Percentiles rank a stretch among this genome's conserved stretches.
phyloP scores from a whole-genome alignment of 2,113 vertebrate genomes.

The Cercocebus atys region DNA sequence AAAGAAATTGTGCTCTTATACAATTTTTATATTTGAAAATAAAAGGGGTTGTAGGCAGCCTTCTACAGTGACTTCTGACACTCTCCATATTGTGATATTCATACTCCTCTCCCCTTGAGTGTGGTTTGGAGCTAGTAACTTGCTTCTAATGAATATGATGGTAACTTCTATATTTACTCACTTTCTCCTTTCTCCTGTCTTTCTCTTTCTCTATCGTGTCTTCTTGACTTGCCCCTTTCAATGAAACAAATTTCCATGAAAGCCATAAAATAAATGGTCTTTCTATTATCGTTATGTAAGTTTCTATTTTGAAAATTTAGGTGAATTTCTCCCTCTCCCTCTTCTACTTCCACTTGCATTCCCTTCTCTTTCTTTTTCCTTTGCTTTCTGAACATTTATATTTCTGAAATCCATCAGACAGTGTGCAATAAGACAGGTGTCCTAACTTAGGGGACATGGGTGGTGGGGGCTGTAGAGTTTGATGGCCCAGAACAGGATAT shows the following conservation, averaged over 20 bases:
- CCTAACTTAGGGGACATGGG: neutral
- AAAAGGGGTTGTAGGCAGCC: no score
- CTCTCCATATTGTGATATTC: neutral
- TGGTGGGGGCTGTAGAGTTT: fast-evolving
- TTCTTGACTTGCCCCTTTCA: neutral
- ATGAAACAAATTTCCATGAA: neutral
- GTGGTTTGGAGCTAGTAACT: neutral
- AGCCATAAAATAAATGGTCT: neutral
- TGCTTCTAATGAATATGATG: neutral
- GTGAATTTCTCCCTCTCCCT: neutral
- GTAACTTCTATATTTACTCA: neutral
- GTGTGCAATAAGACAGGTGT: neutral
- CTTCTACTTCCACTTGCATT: neutral
- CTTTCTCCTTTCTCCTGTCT: neutral
- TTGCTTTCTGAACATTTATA: neutral
- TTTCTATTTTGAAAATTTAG: neutral
- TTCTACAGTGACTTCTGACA: neutral
- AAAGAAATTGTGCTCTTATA: neutral
- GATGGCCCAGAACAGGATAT: neutral
- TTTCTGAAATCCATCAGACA: neutral
- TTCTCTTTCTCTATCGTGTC: neutral
- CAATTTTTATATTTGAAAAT: neutral
- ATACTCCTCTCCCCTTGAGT: neutral
- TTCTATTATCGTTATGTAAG: neutral
- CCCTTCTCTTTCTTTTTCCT: neutral